phyloP scores from a whole-genome alignment of 2,113 vertebrate genomes.

The Gnathonemus echidnorhynchus region DNA sequence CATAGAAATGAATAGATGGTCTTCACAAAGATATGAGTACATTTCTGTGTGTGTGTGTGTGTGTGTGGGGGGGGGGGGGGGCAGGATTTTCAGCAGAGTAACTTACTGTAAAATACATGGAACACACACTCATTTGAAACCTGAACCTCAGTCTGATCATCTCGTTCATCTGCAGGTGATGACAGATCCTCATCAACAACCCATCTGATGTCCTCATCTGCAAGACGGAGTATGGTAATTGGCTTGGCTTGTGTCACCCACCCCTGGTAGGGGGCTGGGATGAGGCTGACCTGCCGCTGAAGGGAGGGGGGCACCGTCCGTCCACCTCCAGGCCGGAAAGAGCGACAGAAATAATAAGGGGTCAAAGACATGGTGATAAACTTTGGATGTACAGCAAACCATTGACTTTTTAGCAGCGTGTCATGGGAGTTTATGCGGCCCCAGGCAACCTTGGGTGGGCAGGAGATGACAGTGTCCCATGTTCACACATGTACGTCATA shows the following conservation, averaged over 20 bases:
- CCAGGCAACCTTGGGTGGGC: neutral
- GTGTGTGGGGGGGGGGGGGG: too few species aligned
- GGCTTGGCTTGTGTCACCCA: neutral
- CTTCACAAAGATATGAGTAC: too few species aligned
- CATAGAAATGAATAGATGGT: too few species aligned
- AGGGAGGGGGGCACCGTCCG: neutral
- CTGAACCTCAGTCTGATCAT: neutral
- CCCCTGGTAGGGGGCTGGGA: neutral
- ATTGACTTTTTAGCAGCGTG: neutral
- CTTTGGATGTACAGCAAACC: neutral
- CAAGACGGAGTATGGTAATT: neutral
- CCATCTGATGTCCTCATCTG: neutral
- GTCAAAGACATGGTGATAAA: neutral
- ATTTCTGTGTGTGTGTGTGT: neutral
- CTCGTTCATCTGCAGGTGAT: neutral
- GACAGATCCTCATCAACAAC: neutral
- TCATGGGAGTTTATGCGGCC: neutral
- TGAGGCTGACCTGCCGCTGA: neutral
- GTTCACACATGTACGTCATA: neutral
- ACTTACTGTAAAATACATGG: neutral
- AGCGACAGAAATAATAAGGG: neutral
- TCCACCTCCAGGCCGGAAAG: neutral
- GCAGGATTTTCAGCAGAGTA: neutral
- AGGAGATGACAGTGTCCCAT: neutral
- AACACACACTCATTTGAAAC: neutral